Percentiles rank a stretch among this genome's conserved stretches.
Evolutionary conservation across 2,113 vertebrate genomes (phyloP).

Genomic region (Dicaeum eximium): DNA sequence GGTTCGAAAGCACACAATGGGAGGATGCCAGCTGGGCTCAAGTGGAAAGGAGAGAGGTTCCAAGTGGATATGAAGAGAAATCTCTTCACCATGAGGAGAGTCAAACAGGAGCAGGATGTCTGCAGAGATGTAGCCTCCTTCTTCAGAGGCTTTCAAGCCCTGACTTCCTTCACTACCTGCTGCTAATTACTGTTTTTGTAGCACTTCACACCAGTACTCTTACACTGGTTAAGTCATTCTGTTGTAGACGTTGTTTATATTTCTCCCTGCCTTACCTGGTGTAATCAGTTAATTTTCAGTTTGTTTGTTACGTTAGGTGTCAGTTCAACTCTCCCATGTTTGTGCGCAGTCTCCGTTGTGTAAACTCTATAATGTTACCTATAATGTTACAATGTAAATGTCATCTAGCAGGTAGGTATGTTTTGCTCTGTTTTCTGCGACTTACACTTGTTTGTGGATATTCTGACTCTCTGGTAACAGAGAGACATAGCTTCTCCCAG

Average conservation of each 20-base stretch:
- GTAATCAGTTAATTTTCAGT: background rate
- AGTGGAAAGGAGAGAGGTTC: background rate
- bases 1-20: accelerated
- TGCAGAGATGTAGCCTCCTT: background rate
- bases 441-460: background rate
- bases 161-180: background rate
- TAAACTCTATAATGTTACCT: background rate
- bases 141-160: background rate
- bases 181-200: background rate
- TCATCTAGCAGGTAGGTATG: background rate
- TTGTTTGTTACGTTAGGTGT: background rate
- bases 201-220: background rate
- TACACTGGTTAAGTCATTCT: background rate
- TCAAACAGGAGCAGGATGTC: background rate
- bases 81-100: background rate
- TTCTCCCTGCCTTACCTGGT: background rate
- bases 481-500: no score
- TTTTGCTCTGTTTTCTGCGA: background rate
- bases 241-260: background rate
- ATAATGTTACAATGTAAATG: background rate
- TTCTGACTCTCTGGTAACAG: no score
- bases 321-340: background rate
- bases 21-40: background rate
- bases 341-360: background rate
- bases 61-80: background rate